These are phyloP conservation scores for Laspeyria flexula DNA, from an alignment of 2,888 invertebrate genomes.

Conservation along the genomic window DNA sequence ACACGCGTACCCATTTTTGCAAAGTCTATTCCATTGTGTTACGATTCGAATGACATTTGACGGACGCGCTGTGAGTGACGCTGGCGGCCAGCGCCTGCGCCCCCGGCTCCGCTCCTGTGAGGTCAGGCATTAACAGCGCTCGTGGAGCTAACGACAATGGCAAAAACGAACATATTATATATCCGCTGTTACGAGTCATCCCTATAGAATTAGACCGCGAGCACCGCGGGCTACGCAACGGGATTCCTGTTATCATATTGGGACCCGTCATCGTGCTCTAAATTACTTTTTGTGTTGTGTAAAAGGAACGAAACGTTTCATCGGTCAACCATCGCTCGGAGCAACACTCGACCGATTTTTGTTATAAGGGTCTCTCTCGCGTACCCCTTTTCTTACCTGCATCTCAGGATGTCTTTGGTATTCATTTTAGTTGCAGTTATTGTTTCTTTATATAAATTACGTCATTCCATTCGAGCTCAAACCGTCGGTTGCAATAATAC, in stretches of 20 bases:
- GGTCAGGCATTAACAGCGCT: slow-evolving; percentile 49
- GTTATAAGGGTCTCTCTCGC: slow-evolving; percentile 62
- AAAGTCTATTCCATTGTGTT: slow-evolving; percentile 81
- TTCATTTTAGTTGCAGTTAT: slow-evolving; percentile 51
- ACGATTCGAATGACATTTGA: slow-evolving; percentile 77
- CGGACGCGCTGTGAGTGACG: slow-evolving; percentile 65
- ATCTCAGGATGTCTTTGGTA: slow-evolving; percentile 53
- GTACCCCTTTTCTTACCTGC: slow-evolving; percentile 80
- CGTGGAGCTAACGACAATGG: slow-evolving; percentile 46
- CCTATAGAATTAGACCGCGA: slow-evolving; percentile 52
- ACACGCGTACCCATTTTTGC: slow-evolving; percentile 84
- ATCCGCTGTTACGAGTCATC: slow-evolving; percentile 46
- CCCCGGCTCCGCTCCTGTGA: slow-evolving; percentile 53
- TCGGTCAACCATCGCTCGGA: slow-evolving; percentile 70
- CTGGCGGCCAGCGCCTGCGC: slow-evolving; percentile 25
- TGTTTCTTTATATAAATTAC: slow-evolving; percentile 48
- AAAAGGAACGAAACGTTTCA: slow-evolving; percentile 67
- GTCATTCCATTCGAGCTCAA: slow-evolving; percentile 46
- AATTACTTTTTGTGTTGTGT: slow-evolving; percentile 78
- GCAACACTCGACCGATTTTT: slow-evolving; percentile 72
- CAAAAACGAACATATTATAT: slow-evolving; percentile 57
- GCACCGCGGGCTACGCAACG: slow-evolving; percentile 79
- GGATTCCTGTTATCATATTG: slow-evolving; percentile 83
- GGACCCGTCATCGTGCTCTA: slow-evolving; percentile 74
- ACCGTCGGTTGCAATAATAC: slow-evolving; percentile 19